Percentiles rank a stretch among this genome's conserved stretches.
These are phyloP conservation scores for Pomatostomus ruficeps DNA, from an alignment of 2,113 vertebrate genomes.

Conservation along the genomic window DNA sequence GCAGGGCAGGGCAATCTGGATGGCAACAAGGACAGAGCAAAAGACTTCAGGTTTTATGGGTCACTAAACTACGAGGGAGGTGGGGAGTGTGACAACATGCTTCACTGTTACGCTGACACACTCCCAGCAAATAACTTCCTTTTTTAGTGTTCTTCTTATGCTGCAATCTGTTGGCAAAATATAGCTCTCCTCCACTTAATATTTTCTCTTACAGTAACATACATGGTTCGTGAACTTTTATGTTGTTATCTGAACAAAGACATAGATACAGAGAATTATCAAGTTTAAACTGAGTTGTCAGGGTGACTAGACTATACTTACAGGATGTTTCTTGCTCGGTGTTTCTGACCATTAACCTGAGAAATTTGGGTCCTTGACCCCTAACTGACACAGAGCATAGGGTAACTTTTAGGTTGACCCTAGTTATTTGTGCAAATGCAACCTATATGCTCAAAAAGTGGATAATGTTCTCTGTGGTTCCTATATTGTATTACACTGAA, in stretches of 20 bases:
- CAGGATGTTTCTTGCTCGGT: not conserved
- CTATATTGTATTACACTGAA: not conserved
- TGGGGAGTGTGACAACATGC: not conserved
- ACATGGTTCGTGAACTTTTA: not conserved
- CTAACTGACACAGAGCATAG: not conserved
- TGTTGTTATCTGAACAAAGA: not conserved
- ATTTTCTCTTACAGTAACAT: not conserved
- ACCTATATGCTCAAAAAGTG: not conserved
- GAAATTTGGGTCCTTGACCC: not conserved
- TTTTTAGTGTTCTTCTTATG: not conserved
- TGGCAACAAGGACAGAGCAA: not conserved
- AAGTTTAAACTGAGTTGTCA: not conserved
- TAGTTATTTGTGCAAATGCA: not conserved
- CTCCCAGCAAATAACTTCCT: not conserved
- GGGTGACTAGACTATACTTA: not conserved
- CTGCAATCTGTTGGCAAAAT: not conserved
- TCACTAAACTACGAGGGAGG: not conserved
- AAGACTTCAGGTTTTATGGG: not conserved
- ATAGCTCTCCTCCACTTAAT: not conserved
- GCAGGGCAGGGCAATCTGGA: not conserved
- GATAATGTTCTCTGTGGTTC: not conserved
- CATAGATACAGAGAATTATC: not conserved
- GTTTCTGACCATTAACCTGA: not conserved
- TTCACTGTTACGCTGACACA: not conserved
- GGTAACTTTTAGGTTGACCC: not conserved